Conservation (phyloP, 1,140 invertebrate genomes). For the Drosophila ogumai region DNA sequence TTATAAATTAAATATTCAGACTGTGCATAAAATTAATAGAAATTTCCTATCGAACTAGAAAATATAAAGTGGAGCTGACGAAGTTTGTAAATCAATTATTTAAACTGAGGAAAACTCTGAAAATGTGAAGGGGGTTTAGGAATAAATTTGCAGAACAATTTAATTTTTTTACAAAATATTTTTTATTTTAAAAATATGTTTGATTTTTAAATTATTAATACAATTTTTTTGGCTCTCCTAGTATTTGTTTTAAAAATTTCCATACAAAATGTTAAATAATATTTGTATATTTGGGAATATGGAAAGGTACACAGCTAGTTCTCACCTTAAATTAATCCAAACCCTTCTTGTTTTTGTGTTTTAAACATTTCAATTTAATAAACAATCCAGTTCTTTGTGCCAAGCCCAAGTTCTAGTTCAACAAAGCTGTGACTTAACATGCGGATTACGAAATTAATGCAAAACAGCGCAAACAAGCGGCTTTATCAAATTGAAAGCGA, state of each 20-base stretch:
- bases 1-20: slow-evolving; percentile 22
- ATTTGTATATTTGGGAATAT: too few relatives aligned
- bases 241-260: too few relatives aligned
- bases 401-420: slow-evolving; percentile 50
- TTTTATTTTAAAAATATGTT: too few relatives aligned
- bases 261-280: too few relatives aligned
- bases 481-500: slow-evolving; percentile 37
- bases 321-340: background rate
- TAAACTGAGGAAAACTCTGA: too few relatives aligned
- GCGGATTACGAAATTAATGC: slow-evolving; percentile 30
- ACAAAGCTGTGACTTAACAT: slow-evolving; percentile 32
- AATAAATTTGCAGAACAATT: too few relatives aligned
- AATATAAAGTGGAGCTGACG: background rate
- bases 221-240: too few relatives aligned
- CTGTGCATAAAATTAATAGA: slow-evolving; percentile 7
- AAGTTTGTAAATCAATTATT: background rate
- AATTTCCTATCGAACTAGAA: background rate
- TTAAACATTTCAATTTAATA: background rate
- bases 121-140: too few relatives aligned
- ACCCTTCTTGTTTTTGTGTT: background rate
- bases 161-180: too few relatives aligned
- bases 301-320: background rate
- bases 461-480: slow-evolving; percentile 11
- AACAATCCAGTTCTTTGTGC: background rate
- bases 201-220: too few relatives aligned